Conservation (phyloP, 2,797 vertebrate genomes). For the Urophycis tenuis region DNA sequence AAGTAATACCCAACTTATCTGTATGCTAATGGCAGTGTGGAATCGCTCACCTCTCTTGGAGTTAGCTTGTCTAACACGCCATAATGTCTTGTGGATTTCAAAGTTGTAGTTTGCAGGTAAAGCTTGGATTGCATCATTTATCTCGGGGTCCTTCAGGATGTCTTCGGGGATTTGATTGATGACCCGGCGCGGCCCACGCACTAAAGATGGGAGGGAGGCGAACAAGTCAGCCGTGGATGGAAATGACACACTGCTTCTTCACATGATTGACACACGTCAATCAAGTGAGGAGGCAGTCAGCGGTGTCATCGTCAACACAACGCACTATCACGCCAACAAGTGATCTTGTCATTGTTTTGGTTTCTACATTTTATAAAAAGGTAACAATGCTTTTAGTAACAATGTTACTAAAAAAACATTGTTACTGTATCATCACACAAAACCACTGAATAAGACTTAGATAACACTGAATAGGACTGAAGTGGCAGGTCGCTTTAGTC, state of each 20-base stretch:
- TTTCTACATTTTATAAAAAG: neutral
- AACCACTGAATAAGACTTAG: neutral
- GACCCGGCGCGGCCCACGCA: slow-evolving; percentile 61
- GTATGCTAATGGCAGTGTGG: neutral
- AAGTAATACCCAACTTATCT: neutral
- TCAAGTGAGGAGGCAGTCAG: neutral
- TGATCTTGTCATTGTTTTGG: neutral
- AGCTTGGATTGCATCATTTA: slow-evolving; percentile 73
- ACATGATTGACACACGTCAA: too few species aligned
- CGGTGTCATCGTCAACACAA: neutral
- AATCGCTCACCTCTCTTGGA: slow-evolving; percentile 80
- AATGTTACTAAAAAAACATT: too few species aligned
- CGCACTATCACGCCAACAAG: neutral
- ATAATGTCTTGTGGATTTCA: slow-evolving; percentile 94
- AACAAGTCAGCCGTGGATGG: neutral
- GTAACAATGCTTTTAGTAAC: neutral
- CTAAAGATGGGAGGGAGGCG: slow-evolving; percentile 45
- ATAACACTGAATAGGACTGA: too few species aligned
- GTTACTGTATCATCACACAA: neutral
- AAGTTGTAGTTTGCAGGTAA: slow-evolving; percentile 96
- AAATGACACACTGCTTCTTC: too few species aligned
- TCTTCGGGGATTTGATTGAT: slow-evolving; percentile 90
- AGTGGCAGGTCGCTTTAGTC: neutral
- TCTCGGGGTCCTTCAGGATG: slow-evolving; percentile 76
- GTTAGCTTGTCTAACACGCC: slow-evolving; percentile 83